Percentiles rank a stretch among this genome's conserved stretches.
phyloP scores from a whole-genome alignment of 2,113 vertebrate species.

The Callospermophilus lateralis region DNA sequence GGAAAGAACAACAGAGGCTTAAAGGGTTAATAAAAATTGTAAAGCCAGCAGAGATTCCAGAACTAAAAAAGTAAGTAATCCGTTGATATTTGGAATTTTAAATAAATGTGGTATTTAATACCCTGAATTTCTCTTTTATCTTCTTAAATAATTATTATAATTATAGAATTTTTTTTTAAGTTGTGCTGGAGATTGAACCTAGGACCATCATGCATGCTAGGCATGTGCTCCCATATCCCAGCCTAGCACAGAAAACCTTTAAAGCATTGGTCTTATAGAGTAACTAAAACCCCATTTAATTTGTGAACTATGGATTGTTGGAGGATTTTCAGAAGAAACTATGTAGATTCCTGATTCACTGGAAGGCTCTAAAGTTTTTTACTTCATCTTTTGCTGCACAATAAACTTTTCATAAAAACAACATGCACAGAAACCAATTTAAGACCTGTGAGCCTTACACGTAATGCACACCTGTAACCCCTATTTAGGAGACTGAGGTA shows the following conservation, averaged over 20 bases:
- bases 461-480: no score
- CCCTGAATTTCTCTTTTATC: constrained; percentile 29
- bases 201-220: background rate
- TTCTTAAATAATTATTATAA: constrained; percentile 30
- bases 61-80: constrained; percentile 91
- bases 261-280: constrained; percentile 40
- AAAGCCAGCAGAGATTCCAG: constrained; percentile 93
- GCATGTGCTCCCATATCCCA: background rate
- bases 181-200: background rate
- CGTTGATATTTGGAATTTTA: constrained; percentile 44
- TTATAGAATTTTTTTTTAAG: background rate
- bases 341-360: constrained; percentile 27
- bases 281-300: constrained; percentile 6
- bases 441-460: background rate
- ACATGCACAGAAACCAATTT: background rate
- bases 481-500: no score
- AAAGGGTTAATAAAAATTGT: constrained; percentile 94
- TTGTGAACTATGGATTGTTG: constrained; percentile 51
- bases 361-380: background rate
- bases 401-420: constrained; percentile 32
- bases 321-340: constrained; percentile 20
- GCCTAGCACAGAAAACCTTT: background rate
- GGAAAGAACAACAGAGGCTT: constrained; percentile 94
- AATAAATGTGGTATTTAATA: background rate
- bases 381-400: constrained; percentile 15